Evolutionary conservation across 2,888 invertebrate genomes (phyloP).

Genomic region (Chirona hameri): DNA sequence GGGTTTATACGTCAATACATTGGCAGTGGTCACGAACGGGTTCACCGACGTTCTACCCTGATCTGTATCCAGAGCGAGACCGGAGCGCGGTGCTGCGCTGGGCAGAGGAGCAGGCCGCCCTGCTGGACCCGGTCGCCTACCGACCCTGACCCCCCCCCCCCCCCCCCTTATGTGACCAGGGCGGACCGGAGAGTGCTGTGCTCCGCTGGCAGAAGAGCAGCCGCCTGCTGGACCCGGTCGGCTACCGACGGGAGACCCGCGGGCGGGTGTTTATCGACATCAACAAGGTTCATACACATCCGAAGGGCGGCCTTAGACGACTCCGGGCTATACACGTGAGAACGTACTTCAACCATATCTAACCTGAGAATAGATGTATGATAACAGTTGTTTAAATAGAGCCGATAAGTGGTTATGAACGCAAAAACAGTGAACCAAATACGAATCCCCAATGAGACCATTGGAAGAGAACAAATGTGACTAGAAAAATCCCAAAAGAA

Average conservation of each 20-base stretch:
- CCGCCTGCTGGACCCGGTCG: constrained; percentile 52
- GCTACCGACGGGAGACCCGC: constrained; percentile 51
- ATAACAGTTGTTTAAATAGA: background rate
- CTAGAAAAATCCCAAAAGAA: too few species aligned
- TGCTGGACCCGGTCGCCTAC: constrained; percentile 53
- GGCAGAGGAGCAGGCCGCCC: constrained; percentile 56
- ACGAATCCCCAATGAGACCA: too few species aligned
- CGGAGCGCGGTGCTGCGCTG: constrained; percentile 50
- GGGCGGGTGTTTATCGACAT: constrained; percentile 58
- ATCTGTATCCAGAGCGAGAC: background rate
- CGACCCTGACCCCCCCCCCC: background rate
- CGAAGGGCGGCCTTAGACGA: constrained; percentile 54
- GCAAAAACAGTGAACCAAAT: too few species aligned
- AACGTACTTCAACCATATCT: too few species aligned
- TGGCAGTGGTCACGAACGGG: too few species aligned
- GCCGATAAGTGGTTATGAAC: background rate
- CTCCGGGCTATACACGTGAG: constrained; percentile 58
- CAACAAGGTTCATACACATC: constrained; percentile 58
- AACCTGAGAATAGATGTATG: too few species aligned
- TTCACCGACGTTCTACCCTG: too few species aligned
- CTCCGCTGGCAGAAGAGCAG: constrained; percentile 57
- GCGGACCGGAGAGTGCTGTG: constrained; percentile 45
- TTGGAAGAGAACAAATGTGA: too few species aligned
- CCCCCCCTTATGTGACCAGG: background rate
- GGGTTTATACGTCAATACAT: too few species aligned